These are phyloP conservation scores for Scleropages formosus DNA, from an alignment of 2,797 vertebrate species.

Conservation along the genomic window DNA sequence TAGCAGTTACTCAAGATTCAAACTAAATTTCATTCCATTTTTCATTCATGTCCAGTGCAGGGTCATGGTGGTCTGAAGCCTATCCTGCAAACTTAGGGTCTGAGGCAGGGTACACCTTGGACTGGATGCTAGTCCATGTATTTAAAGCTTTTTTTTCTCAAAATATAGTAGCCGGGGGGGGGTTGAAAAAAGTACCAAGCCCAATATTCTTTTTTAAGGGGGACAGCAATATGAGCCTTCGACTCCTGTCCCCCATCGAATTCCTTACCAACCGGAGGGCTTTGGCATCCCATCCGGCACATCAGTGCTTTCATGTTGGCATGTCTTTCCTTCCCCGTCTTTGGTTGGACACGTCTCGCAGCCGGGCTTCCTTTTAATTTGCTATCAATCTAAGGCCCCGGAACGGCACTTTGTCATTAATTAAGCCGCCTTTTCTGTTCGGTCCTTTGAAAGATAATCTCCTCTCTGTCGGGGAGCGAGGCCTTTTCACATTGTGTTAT, in stretches of 20 bases:
- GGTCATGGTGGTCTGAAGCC: too few species aligned
- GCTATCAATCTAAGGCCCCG: conserved; percentile 8
- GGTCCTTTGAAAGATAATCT: conserved; percentile 1
- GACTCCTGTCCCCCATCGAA: too few species aligned
- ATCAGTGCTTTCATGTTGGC: too few species aligned
- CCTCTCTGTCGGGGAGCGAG: background rate
- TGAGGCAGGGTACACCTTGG: too few species aligned
- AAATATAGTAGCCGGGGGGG: background rate
- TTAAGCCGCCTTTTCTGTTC: background rate
- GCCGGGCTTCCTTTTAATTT: background rate
- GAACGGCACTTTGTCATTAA: conserved; percentile 26
- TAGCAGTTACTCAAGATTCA: background rate
- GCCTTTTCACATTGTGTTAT: conserved; percentile 16
- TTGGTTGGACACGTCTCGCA: background rate
- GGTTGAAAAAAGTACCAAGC: background rate
- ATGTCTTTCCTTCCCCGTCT: background rate
- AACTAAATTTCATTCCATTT: background rate
- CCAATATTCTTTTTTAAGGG: too few species aligned
- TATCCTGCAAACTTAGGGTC: too few species aligned
- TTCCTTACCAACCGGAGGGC: background rate
- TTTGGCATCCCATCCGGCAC: background rate
- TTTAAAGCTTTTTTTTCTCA: background rate
- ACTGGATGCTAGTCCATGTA: too few species aligned
- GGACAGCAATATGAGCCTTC: too few species aligned
- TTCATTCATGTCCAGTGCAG: too few species aligned